phyloP scores from a whole-genome alignment of 2,113 vertebrate species.

The Pelecanus crispus region DNA sequence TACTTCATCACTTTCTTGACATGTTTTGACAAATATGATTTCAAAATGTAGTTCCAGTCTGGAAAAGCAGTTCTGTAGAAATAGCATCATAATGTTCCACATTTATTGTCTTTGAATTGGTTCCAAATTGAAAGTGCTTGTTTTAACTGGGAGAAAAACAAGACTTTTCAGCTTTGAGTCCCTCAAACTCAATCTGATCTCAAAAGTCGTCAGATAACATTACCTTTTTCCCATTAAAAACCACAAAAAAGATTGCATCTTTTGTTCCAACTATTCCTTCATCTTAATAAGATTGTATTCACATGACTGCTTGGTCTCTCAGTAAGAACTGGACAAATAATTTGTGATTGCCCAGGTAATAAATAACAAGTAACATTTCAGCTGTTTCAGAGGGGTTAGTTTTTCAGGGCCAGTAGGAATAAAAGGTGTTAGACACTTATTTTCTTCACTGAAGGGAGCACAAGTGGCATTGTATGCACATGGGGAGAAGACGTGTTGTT shows the following conservation, averaged over 20 bases:
- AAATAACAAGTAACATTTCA: background rate
- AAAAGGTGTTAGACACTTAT: background rate
- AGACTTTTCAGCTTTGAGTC: background rate
- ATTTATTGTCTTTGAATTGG: constrained; percentile 7
- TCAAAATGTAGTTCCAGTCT: background rate
- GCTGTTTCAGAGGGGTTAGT: background rate
- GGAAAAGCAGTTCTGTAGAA: constrained; percentile 13
- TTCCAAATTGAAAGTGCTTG: background rate
- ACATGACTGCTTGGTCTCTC: background rate
- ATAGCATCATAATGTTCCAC: background rate
- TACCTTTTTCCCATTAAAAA: background rate
- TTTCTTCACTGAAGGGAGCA: background rate
- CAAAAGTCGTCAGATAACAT: background rate
- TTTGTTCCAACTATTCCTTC: background rate
- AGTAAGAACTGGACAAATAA: background rate
- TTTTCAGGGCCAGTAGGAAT: background rate
- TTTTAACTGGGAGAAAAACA: background rate
- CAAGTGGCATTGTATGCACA: background rate
- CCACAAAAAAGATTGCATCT: background rate
- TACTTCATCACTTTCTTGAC: constrained; percentile 2
- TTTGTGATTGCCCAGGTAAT: background rate
- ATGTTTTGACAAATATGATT: constrained; percentile 36
- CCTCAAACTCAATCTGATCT: background rate
- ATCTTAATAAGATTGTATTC: background rate
- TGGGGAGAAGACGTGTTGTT: background rate